Evolutionary conservation across 2,113 vertebrate species (phyloP).

Genomic region (Oryctolagus cuniculus): DNA sequence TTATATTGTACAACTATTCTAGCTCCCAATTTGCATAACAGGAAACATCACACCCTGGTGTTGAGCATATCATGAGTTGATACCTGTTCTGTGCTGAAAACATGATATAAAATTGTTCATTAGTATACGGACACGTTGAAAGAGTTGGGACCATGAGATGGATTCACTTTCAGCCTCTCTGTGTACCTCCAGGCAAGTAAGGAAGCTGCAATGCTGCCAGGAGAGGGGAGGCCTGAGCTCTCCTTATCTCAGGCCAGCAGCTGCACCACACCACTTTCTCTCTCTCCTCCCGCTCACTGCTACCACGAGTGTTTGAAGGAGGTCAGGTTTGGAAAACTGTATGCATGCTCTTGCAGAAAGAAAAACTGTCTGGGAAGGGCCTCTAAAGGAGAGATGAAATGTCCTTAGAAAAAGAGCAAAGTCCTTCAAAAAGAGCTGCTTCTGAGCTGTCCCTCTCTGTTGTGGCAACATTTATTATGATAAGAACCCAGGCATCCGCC

Average conservation of each 20-base stretch:
- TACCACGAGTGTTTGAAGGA: constrained; percentile 55
- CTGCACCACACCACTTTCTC: not conserved
- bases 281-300: not conserved
- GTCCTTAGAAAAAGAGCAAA: constrained; percentile 54
- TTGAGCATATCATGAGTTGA: constrained; percentile 25
- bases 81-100: constrained; percentile 61
- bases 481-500: constrained; percentile 9
- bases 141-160: constrained; percentile 70
- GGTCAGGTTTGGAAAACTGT: constrained; percentile 53
- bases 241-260: constrained; percentile 71
- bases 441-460: not conserved
- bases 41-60: constrained; percentile 47
- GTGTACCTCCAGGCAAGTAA: constrained; percentile 70
- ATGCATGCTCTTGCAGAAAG: constrained; percentile 51
- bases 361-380: constrained; percentile 63
- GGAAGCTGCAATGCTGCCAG: constrained; percentile 10
- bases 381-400: constrained; percentile 65
- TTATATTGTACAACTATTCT: constrained; percentile 61
- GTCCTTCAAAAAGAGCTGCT: constrained; percentile 50
- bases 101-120: constrained; percentile 64
- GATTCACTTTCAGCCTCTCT: constrained; percentile 71
- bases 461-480: constrained; percentile 43
- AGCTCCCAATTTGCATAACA: constrained; percentile 60
- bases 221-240: constrained; percentile 47
- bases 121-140: constrained; percentile 55